A percentile compares a stretch with the other conserved stretches of the same genome.
phyloP scores from a whole-genome alignment of 2,797 vertebrate genomes.

The Cottoperca gobio region DNA sequence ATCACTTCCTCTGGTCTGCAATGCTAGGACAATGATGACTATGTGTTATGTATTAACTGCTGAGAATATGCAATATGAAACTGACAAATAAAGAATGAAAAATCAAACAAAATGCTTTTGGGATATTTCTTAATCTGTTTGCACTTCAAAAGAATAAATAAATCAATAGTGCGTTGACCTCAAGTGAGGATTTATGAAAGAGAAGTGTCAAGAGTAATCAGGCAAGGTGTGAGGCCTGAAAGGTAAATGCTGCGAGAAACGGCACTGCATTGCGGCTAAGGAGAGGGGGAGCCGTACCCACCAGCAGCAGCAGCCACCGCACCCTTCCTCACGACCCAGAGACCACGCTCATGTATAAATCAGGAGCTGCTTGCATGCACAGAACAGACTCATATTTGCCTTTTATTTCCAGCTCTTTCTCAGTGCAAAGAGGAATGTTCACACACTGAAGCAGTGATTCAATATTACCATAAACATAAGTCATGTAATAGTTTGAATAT shows the following conservation, averaged over 20 bases:
- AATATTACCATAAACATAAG: not conserved
- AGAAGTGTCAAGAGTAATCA: not conserved
- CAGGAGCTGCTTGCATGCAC: slow-evolving; percentile 38
- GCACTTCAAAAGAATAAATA: too few relatives aligned
- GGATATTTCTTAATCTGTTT: slow-evolving; percentile 24
- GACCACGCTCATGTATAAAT: slow-evolving; percentile 67
- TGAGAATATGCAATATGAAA: slow-evolving; percentile 82
- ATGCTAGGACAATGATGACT: slow-evolving; percentile 73
- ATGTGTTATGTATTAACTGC: slow-evolving; percentile 81
- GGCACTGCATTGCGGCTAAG: slow-evolving; percentile 80
- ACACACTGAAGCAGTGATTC: not conserved
- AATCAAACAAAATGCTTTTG: slow-evolving; percentile 32
- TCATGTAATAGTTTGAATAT: not conserved
- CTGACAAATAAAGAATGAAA: slow-evolving; percentile 74
- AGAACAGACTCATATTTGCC: not conserved
- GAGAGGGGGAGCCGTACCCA: slow-evolving; percentile 58
- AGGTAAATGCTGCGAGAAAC: slow-evolving; percentile 52
- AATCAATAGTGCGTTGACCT: not conserved
- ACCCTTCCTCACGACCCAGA: slow-evolving; percentile 45
- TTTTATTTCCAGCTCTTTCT: slow-evolving; percentile 4
- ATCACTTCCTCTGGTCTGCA: slow-evolving; percentile 73
- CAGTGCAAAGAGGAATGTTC: slow-evolving; percentile 1
- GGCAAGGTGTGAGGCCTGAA: slow-evolving; percentile 18
- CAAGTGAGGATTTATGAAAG: slow-evolving; percentile 1
- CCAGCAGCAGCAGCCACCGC: slow-evolving; percentile 44